These are phyloP conservation scores for Petrophora chlorosata DNA, from an alignment of 2,888 invertebrate species.

Conservation along the genomic window DNA sequence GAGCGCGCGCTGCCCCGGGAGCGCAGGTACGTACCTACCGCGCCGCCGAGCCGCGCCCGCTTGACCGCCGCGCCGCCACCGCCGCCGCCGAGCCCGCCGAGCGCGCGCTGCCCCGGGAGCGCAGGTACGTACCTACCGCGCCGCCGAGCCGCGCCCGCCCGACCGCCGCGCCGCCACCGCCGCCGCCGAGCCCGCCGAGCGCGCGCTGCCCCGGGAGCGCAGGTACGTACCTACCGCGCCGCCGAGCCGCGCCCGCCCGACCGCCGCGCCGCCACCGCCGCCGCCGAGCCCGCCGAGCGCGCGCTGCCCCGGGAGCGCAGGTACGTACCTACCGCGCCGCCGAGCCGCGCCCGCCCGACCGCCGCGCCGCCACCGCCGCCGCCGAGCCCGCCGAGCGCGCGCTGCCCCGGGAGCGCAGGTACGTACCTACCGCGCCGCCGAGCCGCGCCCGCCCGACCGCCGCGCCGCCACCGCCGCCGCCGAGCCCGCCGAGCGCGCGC, in stretches of 20 bases:
- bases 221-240: slow-evolving; percentile 86
- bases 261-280: slow-evolving; percentile 35
- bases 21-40: too few relatives aligned
- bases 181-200: slow-evolving; percentile 34
- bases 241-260: slow-evolving; percentile 43
- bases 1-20: slow-evolving; percentile 58
- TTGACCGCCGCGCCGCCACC: slow-evolving; percentile 37
- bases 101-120: slow-evolving; percentile 57
- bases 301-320: slow-evolving; percentile 63
- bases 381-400: slow-evolving; percentile 51
- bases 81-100: slow-evolving; percentile 35
- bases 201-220: slow-evolving; percentile 60
- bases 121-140: too few relatives aligned
- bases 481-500: slow-evolving; percentile 59
- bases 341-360: slow-evolving; percentile 42
- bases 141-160: slow-evolving; percentile 43
- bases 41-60: slow-evolving; percentile 43
- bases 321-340: slow-evolving; percentile 85
- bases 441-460: slow-evolving; percentile 42
- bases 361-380: slow-evolving; percentile 36
- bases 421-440: slow-evolving; percentile 84
- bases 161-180: slow-evolving; percentile 35
- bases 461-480: slow-evolving; percentile 36
- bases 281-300: slow-evolving; percentile 32
- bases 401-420: slow-evolving; percentile 44